These are phyloP conservation scores for Drosophila yakuba DNA, from an alignment of 1,140 invertebrate genomes.

Conservation along the genomic window DNA sequence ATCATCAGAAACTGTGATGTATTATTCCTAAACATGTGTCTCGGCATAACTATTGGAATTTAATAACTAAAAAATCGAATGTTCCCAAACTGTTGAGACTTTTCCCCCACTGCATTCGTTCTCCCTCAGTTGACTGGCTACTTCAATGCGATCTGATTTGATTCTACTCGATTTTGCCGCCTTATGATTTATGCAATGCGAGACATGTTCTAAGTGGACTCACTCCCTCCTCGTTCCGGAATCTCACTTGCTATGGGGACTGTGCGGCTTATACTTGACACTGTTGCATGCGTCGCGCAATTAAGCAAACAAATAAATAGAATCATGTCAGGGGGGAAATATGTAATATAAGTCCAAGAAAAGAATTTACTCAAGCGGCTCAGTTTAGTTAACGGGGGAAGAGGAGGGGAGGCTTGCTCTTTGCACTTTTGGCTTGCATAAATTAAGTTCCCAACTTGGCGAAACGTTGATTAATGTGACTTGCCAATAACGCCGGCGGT, in stretches of 20 bases:
- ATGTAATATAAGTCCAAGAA: slow-evolving; percentile 32
- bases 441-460: slow-evolving; percentile 67
- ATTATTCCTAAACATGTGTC: too few species aligned
- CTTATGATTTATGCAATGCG: slow-evolving; percentile 58
- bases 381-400: not conserved
- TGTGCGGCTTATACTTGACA: slow-evolving; percentile 69
- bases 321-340: slow-evolving; percentile 32
- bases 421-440: slow-evolving; percentile 76
- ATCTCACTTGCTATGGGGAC: slow-evolving; percentile 32
- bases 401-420: slow-evolving; percentile 45
- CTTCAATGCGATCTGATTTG: slow-evolving; percentile 35
- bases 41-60: too few species aligned
- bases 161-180: slow-evolving; percentile 43
- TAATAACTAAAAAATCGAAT: too few species aligned
- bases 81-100: not conserved
- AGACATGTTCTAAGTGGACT: slow-evolving; percentile 46
- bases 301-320: slow-evolving; percentile 54
- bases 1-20: too few species aligned
- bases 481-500: slow-evolving; percentile 29
- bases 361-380: slow-evolving; percentile 42
- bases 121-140: slow-evolving; percentile 50
- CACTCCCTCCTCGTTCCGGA: not conserved
- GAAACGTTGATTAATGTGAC: slow-evolving; percentile 68
- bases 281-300: slow-evolving; percentile 63
- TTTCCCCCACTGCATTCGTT: slow-evolving; percentile 26